Base-by-base conservation (phyloP, 2,797 vertebrate species). In the Spinus olivaceus region DNA sequence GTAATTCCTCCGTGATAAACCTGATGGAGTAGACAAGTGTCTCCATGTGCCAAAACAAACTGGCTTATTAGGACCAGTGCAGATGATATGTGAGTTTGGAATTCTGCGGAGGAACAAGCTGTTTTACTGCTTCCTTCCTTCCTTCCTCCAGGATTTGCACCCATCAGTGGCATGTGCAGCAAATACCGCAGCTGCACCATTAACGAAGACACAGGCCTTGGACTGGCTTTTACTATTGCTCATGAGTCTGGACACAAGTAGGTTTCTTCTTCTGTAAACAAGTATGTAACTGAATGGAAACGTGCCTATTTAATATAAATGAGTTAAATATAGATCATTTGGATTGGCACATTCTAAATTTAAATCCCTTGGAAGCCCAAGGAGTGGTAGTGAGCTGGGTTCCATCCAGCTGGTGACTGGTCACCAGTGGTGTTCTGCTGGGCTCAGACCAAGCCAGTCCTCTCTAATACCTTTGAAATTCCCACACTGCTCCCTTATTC, bases 201-300 rank as follows among this genome's bases (percentile, higher is more conserved):
- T 97, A 99, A 99, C 41, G 99, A 99, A 96, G 99, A 99, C 63
- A 99, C 99, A 1, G 99, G 99, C 28, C 98, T 99, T 42, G 99
- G 99, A 53, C 96, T 99, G 67, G 99, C 99, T 32, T 99, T 99
- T 96, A 99, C 99, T 87, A 99, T 99, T 39, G 99, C 99, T 56
- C 99, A 99, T 11, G 99, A 99, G 93, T 99, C 99, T 59, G 99
- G 99, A 93, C 99, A 99, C 98, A 99, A 99, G 99, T 99, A 98
- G 92, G 99, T 89, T 84, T 65, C 39, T 91, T 21, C n/a, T 78
- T 86, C 59, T 61, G 6, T 42, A 76, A 74, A 42, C 51, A 83
- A 74, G 51, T 30, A 42, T 30, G 17, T 28, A 61, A 72, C 30
- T 28, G 88, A 76, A 59, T 63, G 54, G 66, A 76, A 81, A 51